Conservation (phyloP, 2,113 vertebrate genomes). For the Hydropotes inermis region DNA sequence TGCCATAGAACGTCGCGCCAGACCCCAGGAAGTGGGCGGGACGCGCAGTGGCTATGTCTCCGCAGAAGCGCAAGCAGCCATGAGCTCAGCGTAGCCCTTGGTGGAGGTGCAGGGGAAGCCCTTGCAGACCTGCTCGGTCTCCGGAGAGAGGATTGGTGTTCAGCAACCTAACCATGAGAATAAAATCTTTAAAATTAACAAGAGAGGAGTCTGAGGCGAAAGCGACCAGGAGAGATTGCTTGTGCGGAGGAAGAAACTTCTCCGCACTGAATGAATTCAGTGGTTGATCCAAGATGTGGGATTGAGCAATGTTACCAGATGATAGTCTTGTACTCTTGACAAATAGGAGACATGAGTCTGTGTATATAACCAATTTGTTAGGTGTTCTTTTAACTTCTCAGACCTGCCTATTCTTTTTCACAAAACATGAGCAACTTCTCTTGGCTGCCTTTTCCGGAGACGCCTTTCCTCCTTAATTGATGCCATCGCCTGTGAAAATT, state of each 20-base stretch:
- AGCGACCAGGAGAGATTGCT: neutral
- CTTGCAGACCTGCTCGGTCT: neutral
- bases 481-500: neutral
- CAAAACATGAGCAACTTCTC: neutral
- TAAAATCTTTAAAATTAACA: neutral
- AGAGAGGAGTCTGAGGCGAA: neutral
- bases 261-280: neutral
- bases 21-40: neutral
- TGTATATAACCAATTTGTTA: neutral
- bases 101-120: too few species aligned
- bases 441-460: neutral
- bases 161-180: neutral
- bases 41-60: neutral
- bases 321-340: neutral
- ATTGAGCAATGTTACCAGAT: neutral
- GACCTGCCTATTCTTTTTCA: neutral
- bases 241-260: neutral
- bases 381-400: neutral
- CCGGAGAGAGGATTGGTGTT: neutral
- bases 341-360: neutral
- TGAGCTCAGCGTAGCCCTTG: too few species aligned
- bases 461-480: neutral
- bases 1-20: neutral
- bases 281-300: neutral
- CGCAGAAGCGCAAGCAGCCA: accelerated